phyloP scores from a whole-genome alignment of 2,888 invertebrate genomes.

The Steromphala cineraria region DNA sequence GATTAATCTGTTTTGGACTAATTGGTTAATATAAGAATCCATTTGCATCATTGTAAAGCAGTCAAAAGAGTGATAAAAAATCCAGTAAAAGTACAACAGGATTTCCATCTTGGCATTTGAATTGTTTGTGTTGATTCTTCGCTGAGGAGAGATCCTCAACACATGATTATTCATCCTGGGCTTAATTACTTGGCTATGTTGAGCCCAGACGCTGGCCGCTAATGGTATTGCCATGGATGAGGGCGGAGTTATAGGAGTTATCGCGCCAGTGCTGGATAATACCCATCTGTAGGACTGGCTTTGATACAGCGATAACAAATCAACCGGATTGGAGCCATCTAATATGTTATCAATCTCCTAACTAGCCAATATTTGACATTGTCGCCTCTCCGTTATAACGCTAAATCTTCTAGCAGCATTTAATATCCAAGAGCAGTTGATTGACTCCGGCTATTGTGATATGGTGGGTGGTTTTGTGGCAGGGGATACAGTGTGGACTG shows the following conservation, averaged over 20 bases:
- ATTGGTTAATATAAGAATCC: too few relatives aligned
- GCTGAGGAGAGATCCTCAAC: neutral
- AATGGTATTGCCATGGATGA: neutral
- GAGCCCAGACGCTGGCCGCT: neutral
- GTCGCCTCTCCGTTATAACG: neutral
- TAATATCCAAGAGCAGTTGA: neutral
- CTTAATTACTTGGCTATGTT: neutral
- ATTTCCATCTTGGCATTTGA: too few relatives aligned
- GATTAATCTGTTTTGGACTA: too few relatives aligned
- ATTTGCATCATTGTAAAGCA: too few relatives aligned
- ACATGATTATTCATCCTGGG: neutral
- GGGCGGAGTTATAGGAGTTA: neutral
- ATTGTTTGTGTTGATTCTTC: neutral
- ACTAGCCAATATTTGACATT: conserved; percentile 6
- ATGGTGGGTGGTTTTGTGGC: neutral
- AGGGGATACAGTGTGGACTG: neutral
- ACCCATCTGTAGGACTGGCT: neutral
- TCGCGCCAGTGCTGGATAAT: neutral
- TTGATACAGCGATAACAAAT: conserved; percentile 2
- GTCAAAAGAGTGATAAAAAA: too few relatives aligned
- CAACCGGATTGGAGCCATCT: neutral
- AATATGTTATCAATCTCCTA: conserved; percentile 8
- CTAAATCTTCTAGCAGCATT: neutral
- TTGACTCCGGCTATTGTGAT: neutral
- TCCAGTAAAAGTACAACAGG: too few relatives aligned